Evolutionary conservation across 92 coral and sea anemone genomes (phyloP).

Genomic region (Diadumene lineata): DNA sequence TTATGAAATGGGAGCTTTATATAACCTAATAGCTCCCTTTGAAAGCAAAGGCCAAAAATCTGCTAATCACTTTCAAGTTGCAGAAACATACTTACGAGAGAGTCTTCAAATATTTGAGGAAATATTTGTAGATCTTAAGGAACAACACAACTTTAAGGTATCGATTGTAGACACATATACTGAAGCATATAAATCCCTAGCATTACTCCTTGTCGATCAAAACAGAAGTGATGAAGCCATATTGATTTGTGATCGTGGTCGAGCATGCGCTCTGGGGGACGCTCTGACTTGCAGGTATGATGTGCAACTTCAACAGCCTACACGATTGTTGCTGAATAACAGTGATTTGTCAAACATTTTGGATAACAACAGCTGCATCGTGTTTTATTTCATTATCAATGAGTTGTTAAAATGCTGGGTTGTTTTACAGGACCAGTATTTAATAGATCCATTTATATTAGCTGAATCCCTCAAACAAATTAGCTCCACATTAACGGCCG

Average conservation of each 20-base stretch:
- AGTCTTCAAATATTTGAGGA: neutral
- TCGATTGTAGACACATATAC: constrained; percentile 10
- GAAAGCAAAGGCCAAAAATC: neutral
- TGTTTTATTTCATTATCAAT: neutral
- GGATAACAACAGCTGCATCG: neutral
- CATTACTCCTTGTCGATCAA: neutral
- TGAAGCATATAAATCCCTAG: neutral
- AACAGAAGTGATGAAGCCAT: neutral
- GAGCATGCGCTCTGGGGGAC: constrained; percentile 18
- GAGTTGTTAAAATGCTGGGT: neutral
- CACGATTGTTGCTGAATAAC: neutral
- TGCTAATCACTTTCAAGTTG: neutral
- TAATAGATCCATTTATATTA: neutral
- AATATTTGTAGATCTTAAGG: neutral
- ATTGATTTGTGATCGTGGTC: constrained; percentile 10
- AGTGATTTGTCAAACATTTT: neutral
- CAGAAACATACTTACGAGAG: neutral
- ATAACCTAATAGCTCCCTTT: neutral
- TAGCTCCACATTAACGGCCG: no score
- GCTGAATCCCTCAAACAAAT: no score
- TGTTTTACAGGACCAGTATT: neutral
- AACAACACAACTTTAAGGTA: constrained; percentile 1
- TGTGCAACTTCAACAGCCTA: neutral
- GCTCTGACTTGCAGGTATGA: neutral
- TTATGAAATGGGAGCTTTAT: no score